These are phyloP conservation scores for Motacilla alba DNA, from an alignment of 2,113 vertebrate species.

Conservation along the genomic window DNA sequence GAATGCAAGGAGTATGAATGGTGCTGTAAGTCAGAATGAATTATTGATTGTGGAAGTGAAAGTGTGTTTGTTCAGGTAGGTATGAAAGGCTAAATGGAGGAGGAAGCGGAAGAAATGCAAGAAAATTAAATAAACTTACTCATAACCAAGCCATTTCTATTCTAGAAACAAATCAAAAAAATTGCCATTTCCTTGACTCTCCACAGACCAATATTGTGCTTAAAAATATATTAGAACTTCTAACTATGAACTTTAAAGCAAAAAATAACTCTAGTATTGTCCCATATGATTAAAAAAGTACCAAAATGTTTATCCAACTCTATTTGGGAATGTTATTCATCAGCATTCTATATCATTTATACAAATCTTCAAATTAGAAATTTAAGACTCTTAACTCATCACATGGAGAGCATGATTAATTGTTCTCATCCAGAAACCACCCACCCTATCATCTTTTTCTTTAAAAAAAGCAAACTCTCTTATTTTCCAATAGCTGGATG, in stretches of 20 bases:
- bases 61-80: constrained; percentile 36
- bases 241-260: background rate
- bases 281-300: background rate
- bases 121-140: constrained; percentile 5
- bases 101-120: constrained; percentile 2
- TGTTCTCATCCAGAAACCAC: background rate
- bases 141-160: background rate
- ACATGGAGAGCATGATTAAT: background rate
- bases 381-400: background rate
- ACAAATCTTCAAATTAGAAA: background rate
- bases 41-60: constrained; percentile 41
- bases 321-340: background rate
- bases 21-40: constrained; percentile 59
- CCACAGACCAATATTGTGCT: background rate
- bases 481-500: background rate
- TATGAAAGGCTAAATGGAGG: background rate
- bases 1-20: constrained; percentile 52
- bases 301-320: background rate
- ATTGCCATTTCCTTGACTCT: background rate
- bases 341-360: background rate
- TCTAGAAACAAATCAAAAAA: background rate
- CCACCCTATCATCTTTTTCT: background rate
- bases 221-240: background rate
- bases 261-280: background rate
- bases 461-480: background rate